A percentile compares a stretch with the other conserved stretches of the same genome.
phyloP scores from a whole-genome alignment of 1,140 invertebrate species.

The Mesaphorura yosii region DNA sequence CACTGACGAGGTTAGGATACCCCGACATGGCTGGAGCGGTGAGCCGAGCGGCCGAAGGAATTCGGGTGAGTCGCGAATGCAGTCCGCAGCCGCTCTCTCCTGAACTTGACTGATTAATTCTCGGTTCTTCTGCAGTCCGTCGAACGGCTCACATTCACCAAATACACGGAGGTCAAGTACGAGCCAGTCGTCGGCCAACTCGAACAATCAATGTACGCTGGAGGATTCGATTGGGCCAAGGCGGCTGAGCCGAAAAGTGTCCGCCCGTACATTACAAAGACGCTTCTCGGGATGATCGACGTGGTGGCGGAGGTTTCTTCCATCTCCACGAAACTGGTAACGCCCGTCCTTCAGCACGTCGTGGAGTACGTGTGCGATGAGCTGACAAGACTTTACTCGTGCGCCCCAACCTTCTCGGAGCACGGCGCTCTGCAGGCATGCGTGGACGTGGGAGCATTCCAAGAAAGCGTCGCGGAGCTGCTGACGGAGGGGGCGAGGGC shows the following conservation, averaged over 20 bases:
- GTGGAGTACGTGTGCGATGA: conserved; percentile 85
- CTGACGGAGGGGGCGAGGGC: conserved; percentile 46
- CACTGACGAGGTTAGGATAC: conserved; percentile 53
- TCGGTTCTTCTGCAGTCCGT: conserved; percentile 21
- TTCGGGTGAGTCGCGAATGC: conserved; percentile 38
- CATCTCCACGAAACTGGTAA: conserved; percentile 63
- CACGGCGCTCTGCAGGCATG: conserved; percentile 55
- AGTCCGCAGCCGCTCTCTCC: conserved; percentile 4
- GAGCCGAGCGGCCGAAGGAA: conserved; percentile 43
- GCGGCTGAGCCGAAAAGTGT: conserved; percentile 61
- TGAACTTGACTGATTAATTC: background rate
- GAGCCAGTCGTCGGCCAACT: conserved; percentile 86
- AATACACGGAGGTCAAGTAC: conserved; percentile 79
- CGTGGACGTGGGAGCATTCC: conserved; percentile 48
- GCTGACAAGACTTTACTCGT: conserved; percentile 69
- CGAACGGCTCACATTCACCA: conserved; percentile 27
- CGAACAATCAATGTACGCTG: conserved; percentile 88
- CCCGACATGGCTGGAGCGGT: conserved; percentile 53
- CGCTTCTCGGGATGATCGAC: conserved; percentile 77
- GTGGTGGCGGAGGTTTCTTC: conserved; percentile 45
- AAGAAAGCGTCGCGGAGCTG: conserved; percentile 42
- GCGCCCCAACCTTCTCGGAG: conserved; percentile 55
- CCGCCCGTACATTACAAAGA: conserved; percentile 82
- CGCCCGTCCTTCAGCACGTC: conserved; percentile 66
- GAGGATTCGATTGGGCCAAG: conserved; percentile 71